These are phyloP conservation scores for Proales similis DNA, from an alignment of 1,140 invertebrate genomes.

Conservation along the genomic window DNA sequence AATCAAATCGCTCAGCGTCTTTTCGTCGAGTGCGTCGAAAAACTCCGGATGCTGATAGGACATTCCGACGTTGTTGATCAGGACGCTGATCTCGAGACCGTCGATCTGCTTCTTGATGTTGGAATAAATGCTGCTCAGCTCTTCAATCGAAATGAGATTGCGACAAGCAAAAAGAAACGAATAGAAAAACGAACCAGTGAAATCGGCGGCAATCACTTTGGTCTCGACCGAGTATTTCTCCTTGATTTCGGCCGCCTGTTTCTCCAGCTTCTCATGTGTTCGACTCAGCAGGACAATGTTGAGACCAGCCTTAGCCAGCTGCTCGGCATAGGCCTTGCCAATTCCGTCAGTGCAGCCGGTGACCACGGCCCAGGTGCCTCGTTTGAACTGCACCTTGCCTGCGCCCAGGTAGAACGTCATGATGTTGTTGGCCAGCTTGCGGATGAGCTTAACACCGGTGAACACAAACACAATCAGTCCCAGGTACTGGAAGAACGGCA, in stretches of 20 bases:
- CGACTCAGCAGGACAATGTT: constrained; percentile 81
- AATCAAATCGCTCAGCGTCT: constrained; percentile 57
- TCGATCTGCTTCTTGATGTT: constrained; percentile 65
- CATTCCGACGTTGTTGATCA: constrained; percentile 91
- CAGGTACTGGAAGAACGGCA: constrained; percentile 28
- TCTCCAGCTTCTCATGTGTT: constrained; percentile 69
- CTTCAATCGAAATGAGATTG: too few species aligned
- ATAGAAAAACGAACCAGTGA: constrained; percentile 54
- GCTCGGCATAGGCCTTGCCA: constrained; percentile 76
- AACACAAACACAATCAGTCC: constrained; percentile 23
- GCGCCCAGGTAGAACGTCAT: constrained; percentile 22
- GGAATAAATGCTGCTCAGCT: constrained; percentile 63
- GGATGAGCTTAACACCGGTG: neutral
- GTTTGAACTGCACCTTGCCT: constrained; percentile 20
- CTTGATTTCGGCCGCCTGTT: constrained; percentile 69
- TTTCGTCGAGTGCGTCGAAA: constrained; percentile 45
- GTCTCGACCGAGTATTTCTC: constrained; percentile 68
- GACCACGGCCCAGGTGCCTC: constrained; percentile 59
- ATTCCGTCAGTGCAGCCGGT: constrained; percentile 85
- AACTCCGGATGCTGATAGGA: constrained; percentile 77
- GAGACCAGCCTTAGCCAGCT: constrained; percentile 62
- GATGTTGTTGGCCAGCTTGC: constrained; percentile 8
- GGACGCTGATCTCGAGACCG: constrained; percentile 75
- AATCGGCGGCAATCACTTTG: constrained; percentile 74
- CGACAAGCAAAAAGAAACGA: too few species aligned